A percentile compares a stretch with the other conserved stretches of the same genome.
Evolutionary conservation across 2,888 invertebrate genomes (phyloP).

Genomic region (Scaptomyza polygonia): DNA sequence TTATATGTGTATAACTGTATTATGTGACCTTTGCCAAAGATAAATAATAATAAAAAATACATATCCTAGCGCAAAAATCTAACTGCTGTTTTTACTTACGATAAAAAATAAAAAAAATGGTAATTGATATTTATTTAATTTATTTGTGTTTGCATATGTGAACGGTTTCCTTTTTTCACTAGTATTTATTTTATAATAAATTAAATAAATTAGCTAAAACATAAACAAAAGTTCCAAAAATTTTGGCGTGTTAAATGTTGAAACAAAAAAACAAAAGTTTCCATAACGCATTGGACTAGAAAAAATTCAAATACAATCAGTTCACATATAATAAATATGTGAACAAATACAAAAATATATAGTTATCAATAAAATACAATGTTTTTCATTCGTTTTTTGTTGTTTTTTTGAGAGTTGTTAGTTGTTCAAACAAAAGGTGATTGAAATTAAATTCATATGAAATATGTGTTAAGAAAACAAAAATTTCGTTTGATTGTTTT

Average conservation of each 20-base stretch:
- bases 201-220: conserved; percentile 74
- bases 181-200: conserved; percentile 66
- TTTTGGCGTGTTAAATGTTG: conserved; percentile 54
- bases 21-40: conserved; percentile 58
- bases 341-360: conserved; percentile 24
- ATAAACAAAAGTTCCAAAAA: conserved; percentile 71
- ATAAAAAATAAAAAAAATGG: background rate
- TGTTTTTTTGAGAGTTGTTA: conserved; percentile 28
- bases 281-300: conserved; percentile 69
- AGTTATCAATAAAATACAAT: conserved; percentile 16
- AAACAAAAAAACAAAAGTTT: conserved; percentile 50
- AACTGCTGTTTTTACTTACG: background rate
- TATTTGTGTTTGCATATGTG: conserved; percentile 51
- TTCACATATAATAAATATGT: conserved; percentile 34
- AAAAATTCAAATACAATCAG: conserved; percentile 62
- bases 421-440: conserved; percentile 15
- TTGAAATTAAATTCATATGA: conserved; percentile 38
- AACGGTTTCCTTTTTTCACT: conserved; percentile 59
- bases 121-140: conserved; percentile 42
- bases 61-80: conserved; percentile 21
- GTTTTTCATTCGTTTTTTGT: conserved; percentile 1
- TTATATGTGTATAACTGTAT: conserved; percentile 30
- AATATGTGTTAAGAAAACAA: conserved; percentile 35
- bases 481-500: conserved; percentile 34
- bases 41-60: conserved; percentile 54